Base-by-base conservation (phyloP, 2,797 vertebrate species). In the Melanotaenia boesemani region DNA sequence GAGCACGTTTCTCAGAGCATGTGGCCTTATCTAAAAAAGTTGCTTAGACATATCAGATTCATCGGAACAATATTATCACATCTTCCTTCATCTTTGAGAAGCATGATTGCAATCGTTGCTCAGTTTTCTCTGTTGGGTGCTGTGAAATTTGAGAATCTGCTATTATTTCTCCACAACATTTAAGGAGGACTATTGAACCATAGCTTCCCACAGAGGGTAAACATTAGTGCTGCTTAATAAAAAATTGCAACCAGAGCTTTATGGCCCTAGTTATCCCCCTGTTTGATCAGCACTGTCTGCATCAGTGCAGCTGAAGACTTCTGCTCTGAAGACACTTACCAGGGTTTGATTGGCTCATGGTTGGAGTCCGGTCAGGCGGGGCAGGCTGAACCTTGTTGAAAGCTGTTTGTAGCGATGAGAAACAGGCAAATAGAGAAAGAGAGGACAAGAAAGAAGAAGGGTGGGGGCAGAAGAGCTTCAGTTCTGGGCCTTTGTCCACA, bases 341-440 rank as follows among this genome's bases (percentile, higher is more conserved):
- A 13, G 94, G 93, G 89, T 90, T 95, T 50, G 93, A 81, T 88
- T 93, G 94, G 60, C 83, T 89, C 34, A 81, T 69, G 50, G 85
- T 86, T 69, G 91, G 91, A 73, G 75, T 91, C 80, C 91, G 91
- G 82, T 95, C 92, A 32, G 93, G 78, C 65, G 84, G 74, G 67
- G 89, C 85, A 2, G 84, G 89, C 84, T 95, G 94, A 83, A 94
- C 92, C 77, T 93, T 94, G 92, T 94, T 95, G 77, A 93, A 93
- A 85, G 79, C 95, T 96, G 91, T 82, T 86, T 75, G 84, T 70
- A 82, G 85, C 80, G 82, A 88, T 71, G 56, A 89, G 79, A 90
- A 89, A 86, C 77, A 81, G 83, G 70, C 80, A 86, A 74, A 88
- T 54, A 79, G 78, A 77, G 75, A 22, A 46, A 78, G 34, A 77